Conservation (phyloP, 2,888 invertebrate species). For the Synergus gifuensis region DNA sequence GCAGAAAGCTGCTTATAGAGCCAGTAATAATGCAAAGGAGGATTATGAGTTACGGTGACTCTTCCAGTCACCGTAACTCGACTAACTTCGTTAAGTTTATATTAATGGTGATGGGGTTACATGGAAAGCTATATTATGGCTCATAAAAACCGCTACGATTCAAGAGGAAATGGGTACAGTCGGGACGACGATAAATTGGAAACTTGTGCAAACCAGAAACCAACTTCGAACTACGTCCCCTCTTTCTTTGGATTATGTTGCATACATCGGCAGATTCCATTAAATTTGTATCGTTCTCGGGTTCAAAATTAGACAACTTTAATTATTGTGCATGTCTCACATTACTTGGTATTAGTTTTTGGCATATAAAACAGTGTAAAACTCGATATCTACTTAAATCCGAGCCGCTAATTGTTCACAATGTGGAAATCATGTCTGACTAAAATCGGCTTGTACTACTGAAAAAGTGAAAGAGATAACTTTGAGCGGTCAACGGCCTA, state of each 20-base stretch:
- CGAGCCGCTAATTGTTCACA: not conserved
- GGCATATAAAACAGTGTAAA: not conserved
- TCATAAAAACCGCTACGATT: slow-evolving; percentile 57
- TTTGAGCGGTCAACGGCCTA: slow-evolving; percentile 50
- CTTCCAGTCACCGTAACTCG: slow-evolving; percentile 44
- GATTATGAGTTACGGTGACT: slow-evolving; percentile 45
- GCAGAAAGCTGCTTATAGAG: slow-evolving; percentile 53
- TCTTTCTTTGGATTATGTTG: slow-evolving; percentile 5
- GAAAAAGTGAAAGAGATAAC: slow-evolving; percentile 41
- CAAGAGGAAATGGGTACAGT: slow-evolving; percentile 42
- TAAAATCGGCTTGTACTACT: not conserved
- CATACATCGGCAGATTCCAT: not conserved
- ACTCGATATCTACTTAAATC: too few relatives aligned
- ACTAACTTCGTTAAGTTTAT: slow-evolving; percentile 65
- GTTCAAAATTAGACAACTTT: not conserved
- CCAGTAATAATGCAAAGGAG: slow-evolving; percentile 60
- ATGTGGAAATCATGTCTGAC: not conserved
- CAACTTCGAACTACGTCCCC: not conserved
- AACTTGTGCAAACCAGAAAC: slow-evolving; percentile 45
- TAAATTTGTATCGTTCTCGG: not conserved
- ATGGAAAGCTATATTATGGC: slow-evolving; percentile 47
- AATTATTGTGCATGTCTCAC: not conserved
- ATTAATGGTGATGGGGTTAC: slow-evolving; percentile 62
- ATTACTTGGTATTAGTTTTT: not conserved
- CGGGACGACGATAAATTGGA: slow-evolving; percentile 45